Percentiles rank a stretch among this genome's conserved stretches.
Evolutionary conservation across 2,888 invertebrate genomes (phyloP).

Genomic region (Drosophila ustulata): DNA sequence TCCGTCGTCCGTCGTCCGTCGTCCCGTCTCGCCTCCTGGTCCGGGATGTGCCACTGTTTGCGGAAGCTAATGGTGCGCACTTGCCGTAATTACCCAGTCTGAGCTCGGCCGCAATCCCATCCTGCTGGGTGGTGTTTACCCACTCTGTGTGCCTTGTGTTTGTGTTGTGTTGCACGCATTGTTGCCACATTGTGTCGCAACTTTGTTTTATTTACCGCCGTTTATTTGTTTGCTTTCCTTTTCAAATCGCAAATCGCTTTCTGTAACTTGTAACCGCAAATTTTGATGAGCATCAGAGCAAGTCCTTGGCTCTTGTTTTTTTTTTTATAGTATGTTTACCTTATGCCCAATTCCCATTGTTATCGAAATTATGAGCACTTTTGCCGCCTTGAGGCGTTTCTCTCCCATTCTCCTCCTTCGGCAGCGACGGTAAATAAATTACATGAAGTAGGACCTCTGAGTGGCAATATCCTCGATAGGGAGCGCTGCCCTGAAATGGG

Average conservation of each 20-base stretch:
- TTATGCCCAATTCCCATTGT: constrained; percentile 56
- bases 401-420: background rate
- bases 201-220: constrained; percentile 63
- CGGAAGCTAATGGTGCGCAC: constrained; percentile 80
- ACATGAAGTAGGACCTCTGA: constrained; percentile 50
- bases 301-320: constrained; percentile 10
- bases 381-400: constrained; percentile 68
- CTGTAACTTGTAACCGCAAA: constrained; percentile 73
- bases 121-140: constrained; percentile 47
- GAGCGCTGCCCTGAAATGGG: background rate
- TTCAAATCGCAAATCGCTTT: constrained; percentile 70
- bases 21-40: constrained; percentile 11
- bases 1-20: constrained; percentile 36
- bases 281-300: constrained; percentile 13
- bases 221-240: constrained; percentile 67
- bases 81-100: constrained; percentile 76
- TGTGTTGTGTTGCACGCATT: constrained; percentile 50
- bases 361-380: constrained; percentile 69
- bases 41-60: constrained; percentile 61
- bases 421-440: constrained; percentile 64
- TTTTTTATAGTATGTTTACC: constrained; percentile 46
- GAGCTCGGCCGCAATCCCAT: constrained; percentile 29
- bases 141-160: constrained; percentile 10
- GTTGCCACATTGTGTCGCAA: constrained; percentile 69
- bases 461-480: constrained; percentile 16